phyloP scores from a whole-genome alignment of 2,888 invertebrate species.

The Macrosoma leucophasiata region DNA sequence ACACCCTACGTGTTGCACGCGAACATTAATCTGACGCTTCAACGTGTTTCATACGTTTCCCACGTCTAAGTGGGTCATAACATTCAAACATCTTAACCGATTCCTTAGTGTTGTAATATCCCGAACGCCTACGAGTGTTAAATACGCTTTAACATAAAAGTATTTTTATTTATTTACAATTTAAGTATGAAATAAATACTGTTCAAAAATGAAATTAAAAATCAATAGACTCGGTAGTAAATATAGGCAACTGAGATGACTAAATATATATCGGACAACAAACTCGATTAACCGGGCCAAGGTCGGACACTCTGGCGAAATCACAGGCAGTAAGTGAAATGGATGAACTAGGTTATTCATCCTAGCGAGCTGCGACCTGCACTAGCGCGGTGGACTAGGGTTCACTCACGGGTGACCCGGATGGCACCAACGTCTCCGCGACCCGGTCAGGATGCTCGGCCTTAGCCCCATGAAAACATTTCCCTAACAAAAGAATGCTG shows the following conservation, averaged over 20 bases:
- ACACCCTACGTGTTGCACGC: constrained; percentile 63
- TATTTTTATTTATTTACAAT: too few species aligned
- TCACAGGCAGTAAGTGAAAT: too few species aligned
- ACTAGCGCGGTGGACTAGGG: constrained; percentile 24
- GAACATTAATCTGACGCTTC: constrained; percentile 61
- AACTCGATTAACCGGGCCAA: too few species aligned
- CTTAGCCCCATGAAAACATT: too few species aligned
- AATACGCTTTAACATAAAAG: not conserved
- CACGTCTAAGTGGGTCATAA: constrained; percentile 2
- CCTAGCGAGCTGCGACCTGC: constrained; percentile 5
- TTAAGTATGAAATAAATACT: too few species aligned
- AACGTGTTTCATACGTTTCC: constrained; percentile 52
- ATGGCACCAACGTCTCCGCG: constrained; percentile 69
- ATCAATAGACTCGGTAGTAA: too few species aligned
- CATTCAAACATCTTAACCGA: too few species aligned
- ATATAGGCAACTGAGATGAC: too few species aligned
- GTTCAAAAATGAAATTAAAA: not conserved
- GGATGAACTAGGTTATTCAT: not conserved
- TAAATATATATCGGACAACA: too few species aligned
- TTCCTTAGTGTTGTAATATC: too few species aligned
- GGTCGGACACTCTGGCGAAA: too few species aligned
- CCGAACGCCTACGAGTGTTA: constrained; percentile 32
- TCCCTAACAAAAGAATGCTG: too few species aligned
- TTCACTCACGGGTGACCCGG: constrained; percentile 71
- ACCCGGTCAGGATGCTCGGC: constrained; percentile 66